These are phyloP conservation scores for Octodonta nipae DNA, from an alignment of 2,888 invertebrate genomes.

Conservation along the genomic window DNA sequence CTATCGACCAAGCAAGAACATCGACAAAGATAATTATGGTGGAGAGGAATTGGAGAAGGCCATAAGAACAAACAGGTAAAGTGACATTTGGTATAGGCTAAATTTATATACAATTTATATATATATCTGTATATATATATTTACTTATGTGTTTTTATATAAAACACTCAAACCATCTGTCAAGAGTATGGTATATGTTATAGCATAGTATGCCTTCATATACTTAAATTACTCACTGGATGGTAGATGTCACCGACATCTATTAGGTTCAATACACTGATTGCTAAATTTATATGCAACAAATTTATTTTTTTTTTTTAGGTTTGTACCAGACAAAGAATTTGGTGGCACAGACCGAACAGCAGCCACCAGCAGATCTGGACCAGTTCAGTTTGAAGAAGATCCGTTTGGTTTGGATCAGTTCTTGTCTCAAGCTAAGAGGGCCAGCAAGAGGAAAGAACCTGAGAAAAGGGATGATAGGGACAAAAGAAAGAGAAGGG, in stretches of 20 bases:
- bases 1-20: constrained; percentile 74
- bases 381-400: constrained; percentile 87
- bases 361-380: constrained; percentile 50
- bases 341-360: constrained; percentile 81
- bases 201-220: no score
- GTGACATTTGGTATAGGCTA: no score
- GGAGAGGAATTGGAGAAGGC: constrained; percentile 81
- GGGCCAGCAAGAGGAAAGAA: constrained; percentile 54
- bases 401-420: constrained; percentile 98
- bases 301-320: constrained; percentile 7
- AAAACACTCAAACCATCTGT: no score
- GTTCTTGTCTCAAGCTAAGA: constrained; percentile 94
- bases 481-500: constrained; percentile 37
- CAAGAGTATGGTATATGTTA: no score
- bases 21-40: constrained; percentile 82
- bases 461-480: constrained; percentile 35
- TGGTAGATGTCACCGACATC: no score
- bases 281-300: no score
- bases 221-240: no score
- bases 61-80: constrained; percentile 68
- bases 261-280: no score
- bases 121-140: no score
- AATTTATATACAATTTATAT: no score
- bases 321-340: constrained; percentile 92
- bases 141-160: no score